phyloP scores from a whole-genome alignment of 2,113 vertebrate genomes.

The Neoarius graeffei region DNA sequence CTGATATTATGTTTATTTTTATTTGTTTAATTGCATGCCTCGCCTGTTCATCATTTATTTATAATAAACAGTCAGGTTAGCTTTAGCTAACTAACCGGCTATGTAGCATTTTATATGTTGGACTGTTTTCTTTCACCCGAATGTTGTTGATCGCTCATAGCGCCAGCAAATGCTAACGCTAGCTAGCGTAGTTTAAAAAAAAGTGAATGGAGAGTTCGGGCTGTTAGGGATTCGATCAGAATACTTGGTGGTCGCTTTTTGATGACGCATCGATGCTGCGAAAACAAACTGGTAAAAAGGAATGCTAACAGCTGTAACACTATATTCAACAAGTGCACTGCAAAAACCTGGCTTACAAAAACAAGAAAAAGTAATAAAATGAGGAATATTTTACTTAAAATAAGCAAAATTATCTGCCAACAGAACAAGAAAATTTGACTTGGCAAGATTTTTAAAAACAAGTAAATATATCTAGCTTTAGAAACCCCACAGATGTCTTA shows the following conservation, averaged over 20 bases:
- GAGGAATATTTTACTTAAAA: too few species aligned
- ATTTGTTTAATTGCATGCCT: neutral
- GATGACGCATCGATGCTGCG: neutral
- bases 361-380: too few species aligned
- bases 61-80: neutral
- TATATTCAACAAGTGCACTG: neutral
- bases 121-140: neutral
- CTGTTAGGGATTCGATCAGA: neutral
- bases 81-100: neutral
- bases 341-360: too few species aligned
- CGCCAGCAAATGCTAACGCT: neutral
- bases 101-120: too few species aligned
- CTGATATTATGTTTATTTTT: neutral
- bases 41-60: conserved; percentile 18
- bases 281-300: neutral
- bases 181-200: neutral
- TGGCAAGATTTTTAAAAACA: too few species aligned
- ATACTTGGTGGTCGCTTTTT: conserved; percentile 8
- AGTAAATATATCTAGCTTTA: too few species aligned
- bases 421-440: too few species aligned
- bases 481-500: too few species aligned
- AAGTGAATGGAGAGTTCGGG: neutral
- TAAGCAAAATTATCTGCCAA: too few species aligned
- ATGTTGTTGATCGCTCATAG: neutral
- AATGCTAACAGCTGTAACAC: neutral